A percentile compares a stretch with the other conserved stretches of the same genome.
Evolutionary conservation across 1,140 invertebrate species (phyloP).

Genomic region (Drosophila sproati): DNA sequence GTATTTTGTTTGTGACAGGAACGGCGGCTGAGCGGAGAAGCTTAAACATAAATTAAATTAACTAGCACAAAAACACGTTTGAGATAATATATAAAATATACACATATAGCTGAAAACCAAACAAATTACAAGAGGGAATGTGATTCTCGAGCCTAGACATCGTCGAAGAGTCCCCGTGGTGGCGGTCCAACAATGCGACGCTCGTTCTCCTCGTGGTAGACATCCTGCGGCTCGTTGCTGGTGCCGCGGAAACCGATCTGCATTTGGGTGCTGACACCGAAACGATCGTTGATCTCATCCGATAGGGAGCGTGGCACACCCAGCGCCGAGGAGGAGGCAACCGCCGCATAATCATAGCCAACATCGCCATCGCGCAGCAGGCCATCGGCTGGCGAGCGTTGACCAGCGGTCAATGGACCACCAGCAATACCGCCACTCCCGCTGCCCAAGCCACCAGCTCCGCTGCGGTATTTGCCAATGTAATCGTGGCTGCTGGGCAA

Average conservation of each 20-base stretch:
- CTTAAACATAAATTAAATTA: constrained; percentile 53
- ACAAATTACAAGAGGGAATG: constrained; percentile 22
- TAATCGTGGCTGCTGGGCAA: constrained; percentile 82
- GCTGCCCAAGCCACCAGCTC: constrained; percentile 81
- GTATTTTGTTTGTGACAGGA: constrained; percentile 56
- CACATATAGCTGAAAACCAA: constrained; percentile 15
- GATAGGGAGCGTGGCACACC: constrained; percentile 84
- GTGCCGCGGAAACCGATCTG: constrained; percentile 76
- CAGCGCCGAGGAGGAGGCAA: constrained; percentile 60
- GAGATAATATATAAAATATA: constrained; percentile 44
- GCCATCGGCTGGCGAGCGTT: constrained; percentile 70
- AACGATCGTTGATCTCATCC: constrained; percentile 87
- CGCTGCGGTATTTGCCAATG: constrained; percentile 85
- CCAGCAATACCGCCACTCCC: background rate
- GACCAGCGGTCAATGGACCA: constrained; percentile 4
- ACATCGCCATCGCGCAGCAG: constrained; percentile 84
- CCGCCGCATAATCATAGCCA: constrained; percentile 63
- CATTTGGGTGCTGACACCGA: constrained; percentile 87
- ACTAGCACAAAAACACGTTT: constrained; percentile 41
- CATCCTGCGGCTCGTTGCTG: constrained; percentile 73
- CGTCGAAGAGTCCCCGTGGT: constrained; percentile 93
- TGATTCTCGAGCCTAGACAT: constrained; percentile 86
- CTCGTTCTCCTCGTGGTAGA: constrained; percentile 83
- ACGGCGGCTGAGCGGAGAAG: constrained; percentile 54
- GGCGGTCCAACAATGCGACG: constrained; percentile 87